Evolutionary conservation across 2,797 vertebrate genomes (phyloP).

Genomic region (Holocentrus rufus): DNA sequence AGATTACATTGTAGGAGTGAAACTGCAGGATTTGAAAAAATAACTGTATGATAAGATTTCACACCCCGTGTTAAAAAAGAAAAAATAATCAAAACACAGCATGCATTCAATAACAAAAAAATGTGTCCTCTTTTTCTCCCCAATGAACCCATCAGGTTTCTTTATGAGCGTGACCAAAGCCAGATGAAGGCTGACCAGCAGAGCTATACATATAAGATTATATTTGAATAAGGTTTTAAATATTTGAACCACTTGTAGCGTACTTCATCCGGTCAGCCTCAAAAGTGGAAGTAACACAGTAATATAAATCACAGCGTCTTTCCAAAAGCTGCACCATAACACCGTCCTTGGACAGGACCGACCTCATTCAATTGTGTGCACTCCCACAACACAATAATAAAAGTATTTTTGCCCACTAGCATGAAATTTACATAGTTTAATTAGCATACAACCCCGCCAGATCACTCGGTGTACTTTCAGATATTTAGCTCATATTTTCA

Average conservation of each 20-base stretch:
- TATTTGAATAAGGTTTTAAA: slow-evolving; percentile 1
- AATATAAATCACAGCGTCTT: slow-evolving; percentile 4
- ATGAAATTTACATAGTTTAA: slow-evolving; percentile 5
- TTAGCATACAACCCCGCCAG: background rate
- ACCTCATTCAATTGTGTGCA: background rate
- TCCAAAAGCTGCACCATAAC: background rate
- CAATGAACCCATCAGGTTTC: background rate
- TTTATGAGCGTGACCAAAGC: background rate
- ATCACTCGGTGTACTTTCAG: background rate
- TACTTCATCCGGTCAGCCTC: slow-evolving; percentile 2
- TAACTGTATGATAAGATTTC: too few species aligned
- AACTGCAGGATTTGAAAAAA: too few species aligned
- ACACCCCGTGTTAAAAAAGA: too few species aligned
- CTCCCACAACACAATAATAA: slow-evolving; percentile 6
- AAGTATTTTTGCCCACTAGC: slow-evolving; percentile 1
- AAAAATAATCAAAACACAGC: too few species aligned
- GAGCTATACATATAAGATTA: background rate
- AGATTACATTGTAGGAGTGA: too few species aligned
- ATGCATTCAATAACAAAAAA: too few species aligned
- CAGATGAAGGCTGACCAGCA: background rate
- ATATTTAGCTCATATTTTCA: slow-evolving; percentile 9
- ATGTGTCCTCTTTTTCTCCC: too few species aligned
- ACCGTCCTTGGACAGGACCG: slow-evolving; percentile 1
- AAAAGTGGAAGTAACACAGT: slow-evolving; percentile 14
- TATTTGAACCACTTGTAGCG: background rate